These are phyloP conservation scores for Patella pellucida DNA, from an alignment of 2,888 invertebrate species.

Conservation along the genomic window DNA sequence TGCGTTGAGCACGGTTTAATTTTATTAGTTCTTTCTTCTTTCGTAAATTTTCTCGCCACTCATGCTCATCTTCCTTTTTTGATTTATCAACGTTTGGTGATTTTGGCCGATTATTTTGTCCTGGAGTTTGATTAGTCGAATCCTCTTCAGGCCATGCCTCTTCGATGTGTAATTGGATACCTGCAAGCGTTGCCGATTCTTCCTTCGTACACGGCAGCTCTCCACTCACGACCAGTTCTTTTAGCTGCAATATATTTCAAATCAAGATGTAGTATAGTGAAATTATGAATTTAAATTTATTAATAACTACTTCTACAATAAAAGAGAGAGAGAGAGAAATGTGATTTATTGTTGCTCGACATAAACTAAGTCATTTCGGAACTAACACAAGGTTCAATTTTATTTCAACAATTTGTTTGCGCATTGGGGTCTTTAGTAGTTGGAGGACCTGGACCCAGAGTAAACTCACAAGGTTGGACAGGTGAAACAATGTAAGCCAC, in stretches of 20 bases:
- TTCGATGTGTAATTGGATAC: slow-evolving; percentile 77
- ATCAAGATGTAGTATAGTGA: too few relatives aligned
- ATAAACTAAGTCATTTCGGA: too few relatives aligned
- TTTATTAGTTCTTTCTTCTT: slow-evolving; percentile 61
- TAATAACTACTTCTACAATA: too few relatives aligned
- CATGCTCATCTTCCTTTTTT: slow-evolving; percentile 31
- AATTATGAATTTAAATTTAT: too few relatives aligned
- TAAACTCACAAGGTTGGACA: too few relatives aligned
- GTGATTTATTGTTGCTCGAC: too few relatives aligned
- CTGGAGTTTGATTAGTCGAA: neutral
- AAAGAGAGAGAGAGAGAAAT: too few relatives aligned
- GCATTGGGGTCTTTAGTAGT: too few relatives aligned
- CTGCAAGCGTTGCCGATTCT: slow-evolving; percentile 77
- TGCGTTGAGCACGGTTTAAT: slow-evolving; percentile 52
- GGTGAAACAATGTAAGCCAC: too few relatives aligned
- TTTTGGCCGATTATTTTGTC: neutral
- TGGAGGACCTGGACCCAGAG: too few relatives aligned
- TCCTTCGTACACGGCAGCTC: slow-evolving; percentile 77
- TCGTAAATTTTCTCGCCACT: slow-evolving; percentile 57
- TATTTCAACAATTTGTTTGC: too few relatives aligned
- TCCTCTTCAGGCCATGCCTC: slow-evolving; percentile 67
- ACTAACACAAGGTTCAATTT: too few relatives aligned
- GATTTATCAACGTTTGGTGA: slow-evolving; percentile 2
- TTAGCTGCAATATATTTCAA: slow-evolving; percentile 72
- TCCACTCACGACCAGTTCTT: slow-evolving; percentile 76